Evolutionary conservation across 2,888 invertebrate genomes (phyloP).

Genomic region (Hyposoter dolosus): DNA sequence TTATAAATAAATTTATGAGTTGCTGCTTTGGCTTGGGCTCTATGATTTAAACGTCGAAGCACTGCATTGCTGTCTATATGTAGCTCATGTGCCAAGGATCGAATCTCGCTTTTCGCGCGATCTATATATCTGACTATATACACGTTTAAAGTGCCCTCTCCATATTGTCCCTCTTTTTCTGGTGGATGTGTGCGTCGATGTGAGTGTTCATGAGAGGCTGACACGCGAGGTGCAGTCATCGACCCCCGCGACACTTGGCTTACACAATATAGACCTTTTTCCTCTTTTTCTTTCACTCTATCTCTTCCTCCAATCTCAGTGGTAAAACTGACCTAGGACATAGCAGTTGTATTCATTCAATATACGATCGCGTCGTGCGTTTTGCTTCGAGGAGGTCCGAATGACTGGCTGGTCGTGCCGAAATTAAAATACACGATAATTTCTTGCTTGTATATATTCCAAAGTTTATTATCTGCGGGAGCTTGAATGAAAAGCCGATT

Average conservation of each 20-base stretch:
- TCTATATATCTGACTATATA: constrained; percentile 79
- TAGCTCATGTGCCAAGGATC: constrained; percentile 40
- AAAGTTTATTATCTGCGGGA: background rate
- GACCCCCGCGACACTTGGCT: constrained; percentile 73
- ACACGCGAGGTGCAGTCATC: constrained; percentile 82
- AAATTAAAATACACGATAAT: background rate
- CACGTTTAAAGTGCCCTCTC: constrained; percentile 74
- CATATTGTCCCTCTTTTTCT: constrained; percentile 33
- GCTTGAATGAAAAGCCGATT: background rate
- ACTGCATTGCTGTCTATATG: constrained; percentile 40
- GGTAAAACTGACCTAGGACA: constrained; percentile 70
- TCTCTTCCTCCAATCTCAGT: background rate
- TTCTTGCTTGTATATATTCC: background rate
- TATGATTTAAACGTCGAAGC: constrained; percentile 11
- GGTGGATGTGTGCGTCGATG: background rate
- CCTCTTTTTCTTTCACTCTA: constrained; percentile 1
- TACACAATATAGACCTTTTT: constrained; percentile 40
- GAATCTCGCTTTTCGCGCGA: constrained; percentile 70
- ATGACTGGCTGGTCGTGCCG: background rate
- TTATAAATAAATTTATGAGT: background rate
- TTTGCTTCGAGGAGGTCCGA: background rate
- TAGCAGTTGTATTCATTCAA: constrained; percentile 62
- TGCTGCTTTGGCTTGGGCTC: background rate
- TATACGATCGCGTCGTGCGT: constrained; percentile 7
- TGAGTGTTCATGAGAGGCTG: constrained; percentile 75